A percentile compares a stretch with the other conserved stretches of the same genome.
phyloP scores from a whole-genome alignment of 2,888 invertebrate genomes.

The Cephus spinipes region DNA sequence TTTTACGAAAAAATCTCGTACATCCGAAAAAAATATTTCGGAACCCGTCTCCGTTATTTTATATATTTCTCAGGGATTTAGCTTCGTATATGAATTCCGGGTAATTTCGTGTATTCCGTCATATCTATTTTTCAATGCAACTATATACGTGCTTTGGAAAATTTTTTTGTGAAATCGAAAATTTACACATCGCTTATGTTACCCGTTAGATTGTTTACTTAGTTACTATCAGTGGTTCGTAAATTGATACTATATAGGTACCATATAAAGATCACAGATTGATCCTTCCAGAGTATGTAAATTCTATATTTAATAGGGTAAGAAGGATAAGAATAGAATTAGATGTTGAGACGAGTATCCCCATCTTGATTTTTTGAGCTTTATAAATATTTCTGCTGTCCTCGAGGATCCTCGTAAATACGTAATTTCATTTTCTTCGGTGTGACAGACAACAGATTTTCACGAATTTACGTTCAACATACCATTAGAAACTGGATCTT shows the following conservation, averaged over 20 bases:
- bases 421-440: not conserved
- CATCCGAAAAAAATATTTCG: not conserved
- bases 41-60: not conserved
- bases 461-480: not conserved
- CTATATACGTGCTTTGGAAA: not conserved
- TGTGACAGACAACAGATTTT: not conserved
- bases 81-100: not conserved
- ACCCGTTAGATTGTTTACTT: not conserved
- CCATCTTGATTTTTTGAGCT: not conserved
- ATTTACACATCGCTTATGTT: not conserved
- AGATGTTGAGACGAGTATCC: too few species aligned
- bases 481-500: too few species aligned
- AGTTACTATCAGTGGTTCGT: too few species aligned
- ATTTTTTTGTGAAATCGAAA: not conserved
- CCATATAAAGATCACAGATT: too few species aligned
- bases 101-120: not conserved
- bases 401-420: not conserved
- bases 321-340: too few species aligned
- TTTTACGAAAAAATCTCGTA: not conserved
- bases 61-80: not conserved
- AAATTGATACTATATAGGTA: too few species aligned
- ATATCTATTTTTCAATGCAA: not conserved
- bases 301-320: too few species aligned
- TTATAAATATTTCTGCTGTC: not conserved
- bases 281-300: too few species aligned